Evolutionary conservation across 35 echinoderm and acorn worm species (phyloP).

Genomic region (Ophiothrix spiculata): DNA sequence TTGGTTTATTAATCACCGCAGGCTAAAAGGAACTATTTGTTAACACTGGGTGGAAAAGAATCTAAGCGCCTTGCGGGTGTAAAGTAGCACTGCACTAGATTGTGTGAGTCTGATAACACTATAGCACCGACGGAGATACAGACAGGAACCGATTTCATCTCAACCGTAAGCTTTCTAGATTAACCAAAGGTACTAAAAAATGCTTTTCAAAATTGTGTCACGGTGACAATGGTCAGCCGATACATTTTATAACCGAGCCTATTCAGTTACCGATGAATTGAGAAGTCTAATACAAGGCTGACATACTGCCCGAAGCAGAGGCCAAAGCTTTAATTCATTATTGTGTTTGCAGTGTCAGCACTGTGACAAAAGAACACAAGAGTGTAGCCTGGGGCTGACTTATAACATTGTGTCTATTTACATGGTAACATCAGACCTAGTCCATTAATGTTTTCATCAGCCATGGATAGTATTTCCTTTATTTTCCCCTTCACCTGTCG

Average conservation of each 20-base stretch:
- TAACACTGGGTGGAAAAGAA: conserved; percentile 14
- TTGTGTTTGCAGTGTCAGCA: not conserved
- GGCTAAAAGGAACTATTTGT: conserved; percentile 35
- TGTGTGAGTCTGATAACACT: conserved; percentile 3
- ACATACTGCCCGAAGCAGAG: not conserved
- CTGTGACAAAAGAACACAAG: not conserved
- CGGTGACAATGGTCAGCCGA: not conserved
- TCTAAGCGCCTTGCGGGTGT: not conserved
- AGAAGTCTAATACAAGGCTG: not conserved
- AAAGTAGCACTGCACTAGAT: no score
- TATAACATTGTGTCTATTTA: not conserved
- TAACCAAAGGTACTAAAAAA: not conserved
- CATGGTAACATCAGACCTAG: not conserved
- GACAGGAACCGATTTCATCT: not conserved
- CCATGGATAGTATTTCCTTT: not conserved
- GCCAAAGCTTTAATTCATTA: not conserved
- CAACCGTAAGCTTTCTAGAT: not conserved
- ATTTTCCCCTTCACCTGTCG: not conserved
- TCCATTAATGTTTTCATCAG: not conserved
- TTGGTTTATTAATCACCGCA: conserved; percentile 44
- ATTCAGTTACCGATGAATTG: not conserved
- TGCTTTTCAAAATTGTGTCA: conserved; percentile 8
- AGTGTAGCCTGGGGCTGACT: not conserved
- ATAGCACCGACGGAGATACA: not conserved
- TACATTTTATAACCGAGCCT: not conserved